Conservation (phyloP, 2,113 vertebrate species). For the Dissostichus mawsoni region DNA sequence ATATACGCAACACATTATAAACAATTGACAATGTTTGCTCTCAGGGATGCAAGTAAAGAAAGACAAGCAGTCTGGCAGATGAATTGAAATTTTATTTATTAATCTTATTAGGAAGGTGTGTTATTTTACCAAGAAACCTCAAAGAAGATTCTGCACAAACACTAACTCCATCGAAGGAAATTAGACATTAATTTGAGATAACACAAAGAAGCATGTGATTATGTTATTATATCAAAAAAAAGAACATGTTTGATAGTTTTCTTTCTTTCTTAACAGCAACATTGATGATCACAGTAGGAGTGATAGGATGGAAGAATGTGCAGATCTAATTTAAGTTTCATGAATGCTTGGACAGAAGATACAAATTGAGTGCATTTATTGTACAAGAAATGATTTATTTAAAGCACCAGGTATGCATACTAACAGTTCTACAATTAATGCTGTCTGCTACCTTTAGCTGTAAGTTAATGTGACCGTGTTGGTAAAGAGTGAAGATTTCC, state of each 20-base stretch:
- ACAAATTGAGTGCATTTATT: not conserved
- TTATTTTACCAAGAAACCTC: not conserved
- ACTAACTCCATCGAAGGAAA: not conserved
- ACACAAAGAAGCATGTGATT: not conserved
- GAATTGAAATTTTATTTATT: constrained; percentile 2
- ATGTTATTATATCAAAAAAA: not conserved
- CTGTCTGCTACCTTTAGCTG: not conserved
- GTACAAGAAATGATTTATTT: not conserved
- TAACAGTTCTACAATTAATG: constrained; percentile 10
- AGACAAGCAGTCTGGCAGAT: not conserved
- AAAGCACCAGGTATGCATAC: constrained; percentile 1
- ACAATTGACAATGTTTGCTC: not conserved
- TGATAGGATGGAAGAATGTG: not conserved
- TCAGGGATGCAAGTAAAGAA: not conserved
- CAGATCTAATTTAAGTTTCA: not conserved
- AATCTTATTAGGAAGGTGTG: not conserved
- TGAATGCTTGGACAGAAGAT: not conserved
- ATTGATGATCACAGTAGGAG: not conserved
- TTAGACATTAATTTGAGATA: not conserved
- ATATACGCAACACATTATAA: not conserved
- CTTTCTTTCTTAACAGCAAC: not conserved
- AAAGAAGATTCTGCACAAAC: constrained; percentile 14
- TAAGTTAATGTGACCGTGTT: not conserved
- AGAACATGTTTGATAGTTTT: not conserved
- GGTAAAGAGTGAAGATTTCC: not conserved